These are phyloP conservation scores for Platanista minor DNA, from an alignment of 2,113 vertebrate genomes.

Conservation along the genomic window DNA sequence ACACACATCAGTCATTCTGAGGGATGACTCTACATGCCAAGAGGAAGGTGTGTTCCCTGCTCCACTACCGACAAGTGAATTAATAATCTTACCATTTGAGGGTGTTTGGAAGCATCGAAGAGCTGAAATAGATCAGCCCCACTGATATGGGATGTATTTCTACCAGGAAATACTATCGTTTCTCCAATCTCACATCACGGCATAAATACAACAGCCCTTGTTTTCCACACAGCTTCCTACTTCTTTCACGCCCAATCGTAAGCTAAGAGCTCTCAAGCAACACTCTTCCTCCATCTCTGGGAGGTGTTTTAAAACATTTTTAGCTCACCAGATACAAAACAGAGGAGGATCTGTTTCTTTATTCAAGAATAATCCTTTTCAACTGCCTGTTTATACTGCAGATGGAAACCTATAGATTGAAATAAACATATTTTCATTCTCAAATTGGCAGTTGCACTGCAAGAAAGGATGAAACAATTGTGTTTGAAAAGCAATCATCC, in stretches of 20 bases:
- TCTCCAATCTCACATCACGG: neutral
- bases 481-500: conserved; percentile 47
- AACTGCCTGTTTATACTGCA: conserved; percentile 72
- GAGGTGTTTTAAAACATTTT: conserved; percentile 64
- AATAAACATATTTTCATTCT: conserved; percentile 78
- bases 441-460: conserved; percentile 76
- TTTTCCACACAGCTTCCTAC: conserved; percentile 72
- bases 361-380: conserved; percentile 70
- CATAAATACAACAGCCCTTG: conserved; percentile 70
- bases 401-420: conserved; percentile 75
- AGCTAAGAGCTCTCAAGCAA: conserved; percentile 61
- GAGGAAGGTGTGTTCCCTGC: neutral
- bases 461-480: conserved; percentile 65
- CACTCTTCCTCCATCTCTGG: conserved; percentile 61
- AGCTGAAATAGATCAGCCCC: neutral
- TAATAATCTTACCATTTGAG: neutral
- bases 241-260: conserved; percentile 75
- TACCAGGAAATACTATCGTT: conserved; percentile 11
- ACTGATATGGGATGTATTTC: neutral
- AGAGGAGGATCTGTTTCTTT: conserved; percentile 56
- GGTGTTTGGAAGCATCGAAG: conserved; percentile 33
- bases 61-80: neutral
- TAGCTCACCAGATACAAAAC: conserved; percentile 59
- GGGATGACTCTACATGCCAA: neutral
- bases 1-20: neutral